These are phyloP conservation scores for Synergus umbraculus DNA, from an alignment of 2,888 invertebrate genomes.

Conservation along the genomic window DNA sequence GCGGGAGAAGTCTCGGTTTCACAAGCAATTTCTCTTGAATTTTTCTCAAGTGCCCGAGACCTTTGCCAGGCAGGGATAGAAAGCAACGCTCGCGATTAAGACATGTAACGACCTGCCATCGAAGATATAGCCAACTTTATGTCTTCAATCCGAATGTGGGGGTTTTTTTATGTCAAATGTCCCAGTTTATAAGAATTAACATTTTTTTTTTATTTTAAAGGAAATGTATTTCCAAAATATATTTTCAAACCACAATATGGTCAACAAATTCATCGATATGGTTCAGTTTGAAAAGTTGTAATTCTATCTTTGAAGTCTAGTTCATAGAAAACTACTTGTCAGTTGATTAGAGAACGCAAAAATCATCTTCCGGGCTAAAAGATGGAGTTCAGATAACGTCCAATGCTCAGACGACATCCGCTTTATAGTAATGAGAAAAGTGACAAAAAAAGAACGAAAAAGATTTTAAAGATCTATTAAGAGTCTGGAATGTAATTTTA, in stretches of 20 bases:
- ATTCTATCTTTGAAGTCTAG: no score
- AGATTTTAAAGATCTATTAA: not conserved
- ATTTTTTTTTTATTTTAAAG: no score
- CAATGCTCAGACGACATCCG: not conserved
- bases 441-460: not conserved
- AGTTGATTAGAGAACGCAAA: not conserved
- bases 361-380: not conserved
- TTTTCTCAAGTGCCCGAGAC: conserved; percentile 44
- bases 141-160: not conserved
- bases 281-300: no score
- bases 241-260: no score
- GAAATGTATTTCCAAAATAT: no score
- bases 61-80: conserved; percentile 56
- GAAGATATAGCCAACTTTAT: not conserved
- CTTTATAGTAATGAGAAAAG: not conserved
- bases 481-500: not conserved
- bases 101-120: conserved; percentile 51
- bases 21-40: conserved; percentile 54
- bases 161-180: not conserved
- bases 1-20: conserved; percentile 56
- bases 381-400: conserved; percentile 3
- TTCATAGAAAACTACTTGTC: not conserved
- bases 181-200: not conserved
- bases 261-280: no score
- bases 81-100: conserved; percentile 57